Base-by-base conservation (phyloP, 1,140 invertebrate genomes). In the Akabosia matsudoensis region DNA sequence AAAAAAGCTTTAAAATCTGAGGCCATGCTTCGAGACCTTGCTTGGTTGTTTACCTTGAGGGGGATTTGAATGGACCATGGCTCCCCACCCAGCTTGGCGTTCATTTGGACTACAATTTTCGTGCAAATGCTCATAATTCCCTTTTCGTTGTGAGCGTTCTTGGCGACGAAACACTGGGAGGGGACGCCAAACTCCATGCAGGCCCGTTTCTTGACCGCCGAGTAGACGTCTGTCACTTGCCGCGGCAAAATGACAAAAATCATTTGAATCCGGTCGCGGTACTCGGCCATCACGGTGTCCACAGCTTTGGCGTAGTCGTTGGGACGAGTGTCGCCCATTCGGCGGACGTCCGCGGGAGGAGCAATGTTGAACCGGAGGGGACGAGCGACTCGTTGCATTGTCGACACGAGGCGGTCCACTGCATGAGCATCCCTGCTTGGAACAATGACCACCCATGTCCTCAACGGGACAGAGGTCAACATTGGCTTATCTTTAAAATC, bases 81-180 rank as follows among this genome's bases (percentile, higher is more conserved):
- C 70, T 88, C 88, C 74, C 87, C 88, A 71, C 88, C 88, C 18
- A 89, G 80, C 81, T 90, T 90, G 33, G 84, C 85, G 79, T 88
- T 88, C 26, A 90, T 87, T 82, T 90, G 89, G 26, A 90, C 84
- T 0, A 84, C 85, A 70, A 90, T 85, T 82, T 89, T 90, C 71
- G 87, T 88, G 10, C 85, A 85, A 33, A 89, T 86, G 76, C 82
- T 83, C 82, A 83, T 82, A 33, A 84, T 3, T 22, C 70, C 33
- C 26, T 24, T 72, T 2, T 72, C 33, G 24, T 72, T 34, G 33
- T 34, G 22, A 37, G 37, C 37, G 22, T 72, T 72, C 24, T 72
- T 72, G 2, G 37, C 37, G 7, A 72, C 70, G 24, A 72, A 51
- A 45, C 70, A 72, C 22, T 72, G 70, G 22, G 70, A 72, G 4